Evolutionary conservation across 2,888 invertebrate genomes (phyloP), one percentile per base, ranked within the genome.

Genomic region (Polydrusus tereticollis): DNA sequence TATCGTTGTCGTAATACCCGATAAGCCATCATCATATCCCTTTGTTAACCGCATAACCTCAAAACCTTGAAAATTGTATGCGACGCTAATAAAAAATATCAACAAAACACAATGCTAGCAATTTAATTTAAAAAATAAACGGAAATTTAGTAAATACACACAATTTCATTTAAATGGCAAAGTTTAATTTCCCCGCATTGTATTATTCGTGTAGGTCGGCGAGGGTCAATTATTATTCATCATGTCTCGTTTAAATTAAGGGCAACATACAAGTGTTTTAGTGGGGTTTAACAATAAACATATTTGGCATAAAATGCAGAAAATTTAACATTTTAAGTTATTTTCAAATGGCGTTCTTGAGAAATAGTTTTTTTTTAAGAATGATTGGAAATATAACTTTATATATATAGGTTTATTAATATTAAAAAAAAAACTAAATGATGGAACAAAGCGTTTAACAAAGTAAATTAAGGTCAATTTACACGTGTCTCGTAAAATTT

Each of bases 171-270:
- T 59, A 67, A 47, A 67, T 14, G 50, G 67, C 33, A 29, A 26
- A 41, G 2, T 45, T 58, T 66, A 45, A 66, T 43, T 66, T 66
- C 33, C 14, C 23, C 33, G 59, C 59, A 67, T 67, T 67, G 67
- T 67, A 14, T n/a, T n/a, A n/a, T 29, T 20, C 58, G 8, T 14
- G 50, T 50, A 67, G 67, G 67, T 38, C 67, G 47, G 33, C 7
- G 47, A 16, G 16, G 67, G 67, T 67, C 67, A 67, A 67, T 67
- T 45, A 45, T 45, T 43, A 14, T 16, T 58, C 59, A 58, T 59
- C 47, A 67, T 29, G 66, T 59, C 12, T 67, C 20, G 10, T 38
- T 59, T 43, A 58, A 66, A 66, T 66, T 66, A 66, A 45, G 58
- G 57, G 66, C 66, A 66, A 57, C 58, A 58, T 29, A 58, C 58